Conservation (phyloP, 1,140 invertebrate species). For the Drosophila kanapiae region DNA sequence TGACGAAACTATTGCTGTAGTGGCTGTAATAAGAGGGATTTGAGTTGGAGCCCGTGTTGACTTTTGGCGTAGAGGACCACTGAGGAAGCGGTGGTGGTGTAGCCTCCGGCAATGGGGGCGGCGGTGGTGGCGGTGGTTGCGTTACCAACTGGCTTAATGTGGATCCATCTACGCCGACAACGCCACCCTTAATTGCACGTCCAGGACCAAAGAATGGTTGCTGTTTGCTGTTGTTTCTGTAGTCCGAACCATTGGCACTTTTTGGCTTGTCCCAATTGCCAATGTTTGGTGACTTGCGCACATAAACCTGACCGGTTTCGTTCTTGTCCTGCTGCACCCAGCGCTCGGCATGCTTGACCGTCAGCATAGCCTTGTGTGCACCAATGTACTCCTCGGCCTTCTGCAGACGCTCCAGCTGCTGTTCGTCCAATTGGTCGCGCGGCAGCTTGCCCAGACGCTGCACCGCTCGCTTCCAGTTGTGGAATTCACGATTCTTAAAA, state of each 20-base stretch:
- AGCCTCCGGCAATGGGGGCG: constrained; percentile 12
- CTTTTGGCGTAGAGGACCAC: neutral
- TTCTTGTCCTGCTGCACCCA: constrained; percentile 65
- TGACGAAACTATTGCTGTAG: constrained; percentile 60
- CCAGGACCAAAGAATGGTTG: constrained; percentile 54
- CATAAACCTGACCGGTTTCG: constrained; percentile 47
- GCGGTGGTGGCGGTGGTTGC: constrained; percentile 15
- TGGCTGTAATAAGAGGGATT: constrained; percentile 42
- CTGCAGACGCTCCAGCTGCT: constrained; percentile 57
- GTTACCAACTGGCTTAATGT: constrained; percentile 2
- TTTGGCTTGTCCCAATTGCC: constrained; percentile 46
- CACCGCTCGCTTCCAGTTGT: constrained; percentile 72
- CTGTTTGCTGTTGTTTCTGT: constrained; percentile 11
- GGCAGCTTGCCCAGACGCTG: constrained; percentile 75
- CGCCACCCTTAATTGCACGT: constrained; percentile 66
- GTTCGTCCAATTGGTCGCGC: constrained; percentile 65
- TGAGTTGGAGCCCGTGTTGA: constrained; percentile 27
- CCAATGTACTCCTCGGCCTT: constrained; percentile 73
- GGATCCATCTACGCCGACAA: neutral
- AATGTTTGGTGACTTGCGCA: constrained; percentile 39
- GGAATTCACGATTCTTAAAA: constrained; percentile 79
- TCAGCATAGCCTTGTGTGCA: constrained; percentile 75
- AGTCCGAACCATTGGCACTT: neutral
- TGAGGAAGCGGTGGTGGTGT: neutral
- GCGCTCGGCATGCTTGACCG: constrained; percentile 71